Evolutionary conservation across 2,113 vertebrate species (phyloP).

Genomic region (Panurus biarmicus): DNA sequence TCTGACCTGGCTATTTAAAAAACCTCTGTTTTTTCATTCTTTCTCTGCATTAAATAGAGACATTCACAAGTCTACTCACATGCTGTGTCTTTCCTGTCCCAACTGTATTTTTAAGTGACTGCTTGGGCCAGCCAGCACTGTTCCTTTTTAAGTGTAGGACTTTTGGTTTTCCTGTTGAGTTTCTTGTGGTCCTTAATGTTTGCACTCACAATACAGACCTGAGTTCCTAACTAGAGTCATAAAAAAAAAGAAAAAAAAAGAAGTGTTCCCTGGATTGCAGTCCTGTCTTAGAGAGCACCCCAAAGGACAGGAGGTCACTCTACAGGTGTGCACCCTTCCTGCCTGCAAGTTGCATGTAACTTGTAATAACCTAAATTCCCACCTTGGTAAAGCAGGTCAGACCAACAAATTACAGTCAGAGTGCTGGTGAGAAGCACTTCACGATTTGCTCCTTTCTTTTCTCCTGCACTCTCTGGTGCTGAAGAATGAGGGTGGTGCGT

Average conservation of each 20-base stretch:
- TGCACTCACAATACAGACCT: background rate
- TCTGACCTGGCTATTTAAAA: background rate
- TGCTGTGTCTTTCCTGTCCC: background rate
- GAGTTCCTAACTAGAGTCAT: background rate
- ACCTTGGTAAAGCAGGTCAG: background rate
- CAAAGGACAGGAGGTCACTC: background rate
- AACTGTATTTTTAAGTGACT: background rate
- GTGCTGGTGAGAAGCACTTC: background rate
- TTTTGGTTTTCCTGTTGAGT: background rate
- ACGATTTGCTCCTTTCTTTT: background rate
- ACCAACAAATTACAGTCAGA: background rate
- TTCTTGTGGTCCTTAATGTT: background rate
- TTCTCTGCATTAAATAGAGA: background rate
- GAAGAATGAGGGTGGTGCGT: accelerated
- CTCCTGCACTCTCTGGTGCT: background rate
- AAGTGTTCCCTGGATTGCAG: background rate
- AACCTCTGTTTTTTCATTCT: background rate
- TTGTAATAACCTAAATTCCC: background rate
- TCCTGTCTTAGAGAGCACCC: background rate
- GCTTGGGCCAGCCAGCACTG: background rate
- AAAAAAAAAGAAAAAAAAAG: background rate
- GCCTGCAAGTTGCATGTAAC: background rate
- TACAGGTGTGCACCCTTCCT: background rate
- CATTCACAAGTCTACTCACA: background rate
- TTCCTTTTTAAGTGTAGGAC: background rate